These are phyloP conservation scores for Pelmatolapia mariae DNA, from an alignment of 2,113 vertebrate genomes.

Conservation along the genomic window DNA sequence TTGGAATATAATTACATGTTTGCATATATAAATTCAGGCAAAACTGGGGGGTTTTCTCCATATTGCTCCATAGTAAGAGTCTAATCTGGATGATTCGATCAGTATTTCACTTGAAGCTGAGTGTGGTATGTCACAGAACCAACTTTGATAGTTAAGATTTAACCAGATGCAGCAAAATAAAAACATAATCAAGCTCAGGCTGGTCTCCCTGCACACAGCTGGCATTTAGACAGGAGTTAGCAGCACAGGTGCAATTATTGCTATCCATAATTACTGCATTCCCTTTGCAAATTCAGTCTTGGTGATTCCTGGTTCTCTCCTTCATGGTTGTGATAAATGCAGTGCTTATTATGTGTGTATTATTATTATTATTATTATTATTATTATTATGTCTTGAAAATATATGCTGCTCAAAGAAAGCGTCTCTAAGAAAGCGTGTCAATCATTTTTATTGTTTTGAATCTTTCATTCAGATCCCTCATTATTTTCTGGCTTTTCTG, in stretches of 20 bases:
- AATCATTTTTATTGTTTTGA: not conserved
- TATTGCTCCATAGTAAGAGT: not conserved
- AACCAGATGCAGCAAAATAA: not conserved
- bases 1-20: not conserved
- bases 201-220: not conserved
- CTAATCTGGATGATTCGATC: rapidly evolving
- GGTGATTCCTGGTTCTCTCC: not conserved
- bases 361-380: not conserved
- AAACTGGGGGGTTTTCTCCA: not conserved
- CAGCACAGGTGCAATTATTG: not conserved
- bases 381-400: not conserved
- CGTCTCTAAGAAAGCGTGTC: not conserved
- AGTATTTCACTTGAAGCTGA: not conserved
- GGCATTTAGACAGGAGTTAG: not conserved
- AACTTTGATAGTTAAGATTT: not conserved
- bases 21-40: not conserved
- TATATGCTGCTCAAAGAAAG: not conserved
- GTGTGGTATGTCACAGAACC: not conserved
- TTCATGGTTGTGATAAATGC: not conserved
- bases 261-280: not conserved
- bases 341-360: not conserved
- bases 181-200: no score
- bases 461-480: not conserved
- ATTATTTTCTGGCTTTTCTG: not conserved
- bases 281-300: not conserved